phyloP scores from a whole-genome alignment of 2,888 invertebrate genomes.

The Drosophila subsilvestris region DNA sequence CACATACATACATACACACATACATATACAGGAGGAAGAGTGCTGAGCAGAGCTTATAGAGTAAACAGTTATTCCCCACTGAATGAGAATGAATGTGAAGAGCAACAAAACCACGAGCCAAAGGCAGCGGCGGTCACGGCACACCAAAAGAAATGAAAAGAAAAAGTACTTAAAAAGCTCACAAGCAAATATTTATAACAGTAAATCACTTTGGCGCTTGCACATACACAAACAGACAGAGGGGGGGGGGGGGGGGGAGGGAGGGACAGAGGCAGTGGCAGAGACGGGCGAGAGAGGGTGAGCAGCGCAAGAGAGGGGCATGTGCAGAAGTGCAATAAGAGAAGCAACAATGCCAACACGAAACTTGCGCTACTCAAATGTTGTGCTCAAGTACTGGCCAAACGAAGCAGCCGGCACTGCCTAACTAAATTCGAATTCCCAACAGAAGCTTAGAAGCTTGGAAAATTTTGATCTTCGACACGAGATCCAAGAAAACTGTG shows the following conservation, averaged over 20 bases:
- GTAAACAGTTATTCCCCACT: constrained; percentile 48
- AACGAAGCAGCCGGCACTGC: background rate
- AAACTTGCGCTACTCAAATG: constrained; percentile 20
- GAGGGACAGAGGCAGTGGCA: constrained; percentile 12
- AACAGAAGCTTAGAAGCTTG: background rate
- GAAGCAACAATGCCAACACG: constrained; percentile 44
- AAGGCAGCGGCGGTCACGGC: constrained; percentile 34
- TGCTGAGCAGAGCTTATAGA: constrained; percentile 40
- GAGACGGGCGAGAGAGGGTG: constrained; percentile 16
- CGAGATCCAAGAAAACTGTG: background rate
- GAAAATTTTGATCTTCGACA: background rate
- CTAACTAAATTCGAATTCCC: too few relatives aligned
- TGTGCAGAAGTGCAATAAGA: constrained; percentile 56
- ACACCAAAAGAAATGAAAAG: constrained; percentile 51
- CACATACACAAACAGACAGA: constrained; percentile 43
- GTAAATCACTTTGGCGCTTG: constrained; percentile 79
- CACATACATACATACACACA: background rate
- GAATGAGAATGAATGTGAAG: constrained; percentile 53
- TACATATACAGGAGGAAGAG: constrained; percentile 9
- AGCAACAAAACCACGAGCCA: constrained; percentile 50
- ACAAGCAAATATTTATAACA: constrained; percentile 79
- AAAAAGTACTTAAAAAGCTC: constrained; percentile 78
- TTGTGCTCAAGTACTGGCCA: background rate
- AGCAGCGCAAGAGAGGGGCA: constrained; percentile 22
- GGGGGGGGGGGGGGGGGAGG: constrained; percentile 8